Conservation (phyloP, 2,888 invertebrate species). For the Rhagophthalmus giganteus region DNA sequence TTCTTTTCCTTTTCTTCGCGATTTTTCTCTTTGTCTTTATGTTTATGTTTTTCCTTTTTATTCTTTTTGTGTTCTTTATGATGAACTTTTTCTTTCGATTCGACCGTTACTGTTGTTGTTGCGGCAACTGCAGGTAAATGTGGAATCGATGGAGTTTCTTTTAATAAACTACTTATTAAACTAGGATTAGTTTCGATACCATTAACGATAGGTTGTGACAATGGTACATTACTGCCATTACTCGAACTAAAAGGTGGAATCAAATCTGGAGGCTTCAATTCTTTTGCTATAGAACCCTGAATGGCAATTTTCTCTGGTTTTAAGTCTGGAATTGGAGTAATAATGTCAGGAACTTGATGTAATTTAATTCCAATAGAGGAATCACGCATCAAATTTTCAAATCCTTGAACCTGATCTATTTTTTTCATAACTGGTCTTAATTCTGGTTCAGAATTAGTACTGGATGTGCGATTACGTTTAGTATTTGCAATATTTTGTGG, state of each 20-base stretch:
- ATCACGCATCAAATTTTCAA: constrained; percentile 63
- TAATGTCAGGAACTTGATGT: constrained; percentile 46
- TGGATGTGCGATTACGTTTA: constrained; percentile 52
- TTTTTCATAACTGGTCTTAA: constrained; percentile 65
- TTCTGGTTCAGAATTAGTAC: constrained; percentile 63
- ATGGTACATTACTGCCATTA: constrained; percentile 11
- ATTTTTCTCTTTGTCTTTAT: constrained; percentile 72
- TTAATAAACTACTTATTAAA: constrained; percentile 69
- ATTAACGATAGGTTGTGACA: constrained; percentile 56
- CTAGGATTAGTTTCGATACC: constrained; percentile 74
- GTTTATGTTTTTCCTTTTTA: constrained; percentile 78
- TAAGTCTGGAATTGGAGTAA: constrained; percentile 43
- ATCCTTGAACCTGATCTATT: constrained; percentile 65
- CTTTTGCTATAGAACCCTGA: constrained; percentile 46
- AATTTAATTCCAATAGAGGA: constrained; percentile 53
- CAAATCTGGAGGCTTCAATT: constrained; percentile 55
- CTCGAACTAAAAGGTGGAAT: constrained; percentile 51
- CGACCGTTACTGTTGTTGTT: constrained; percentile 49
- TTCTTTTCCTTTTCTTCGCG: constrained; percentile 68
- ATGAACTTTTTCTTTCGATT: constrained; percentile 47
- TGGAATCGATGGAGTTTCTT: constrained; percentile 57
- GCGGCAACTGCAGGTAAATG: constrained; percentile 41
- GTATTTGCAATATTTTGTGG: constrained; percentile 33
- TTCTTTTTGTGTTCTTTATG: constrained; percentile 62
- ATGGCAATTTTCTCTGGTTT: constrained; percentile 31